phyloP scores from a whole-genome alignment of 2,888 invertebrate species.

The Hyposoter dolosus region DNA sequence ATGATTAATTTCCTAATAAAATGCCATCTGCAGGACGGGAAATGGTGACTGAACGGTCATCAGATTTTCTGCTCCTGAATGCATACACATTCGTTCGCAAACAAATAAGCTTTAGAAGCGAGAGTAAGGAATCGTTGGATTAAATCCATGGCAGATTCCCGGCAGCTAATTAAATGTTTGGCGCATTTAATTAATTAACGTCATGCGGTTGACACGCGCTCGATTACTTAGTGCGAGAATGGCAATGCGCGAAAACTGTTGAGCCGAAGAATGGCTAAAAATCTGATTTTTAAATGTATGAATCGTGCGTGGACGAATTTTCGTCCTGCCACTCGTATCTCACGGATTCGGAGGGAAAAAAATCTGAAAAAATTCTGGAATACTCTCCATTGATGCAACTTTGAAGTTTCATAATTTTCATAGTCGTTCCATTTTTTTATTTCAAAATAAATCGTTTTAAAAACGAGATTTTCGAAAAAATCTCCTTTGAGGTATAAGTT shows the following conservation, averaged over 20 bases:
- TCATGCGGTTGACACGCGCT: not conserved
- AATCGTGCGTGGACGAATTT: not conserved
- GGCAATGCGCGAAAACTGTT: not conserved
- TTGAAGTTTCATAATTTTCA: no score
- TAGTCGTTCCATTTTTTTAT: no score
- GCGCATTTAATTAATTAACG: conserved; percentile 5
- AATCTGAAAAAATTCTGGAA: no score
- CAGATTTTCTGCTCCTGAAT: not conserved
- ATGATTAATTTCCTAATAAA: not conserved
- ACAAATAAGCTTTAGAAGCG: not conserved
- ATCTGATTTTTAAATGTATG: not conserved
- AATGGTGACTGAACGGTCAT: not conserved
- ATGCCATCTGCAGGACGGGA: not conserved
- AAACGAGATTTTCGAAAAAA: no score
- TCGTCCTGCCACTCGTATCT: no score
- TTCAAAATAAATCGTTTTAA: no score
- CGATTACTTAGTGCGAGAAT: not conserved
- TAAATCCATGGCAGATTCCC: not conserved
- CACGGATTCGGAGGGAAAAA: no score
- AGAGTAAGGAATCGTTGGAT: not conserved
- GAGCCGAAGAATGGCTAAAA: not conserved
- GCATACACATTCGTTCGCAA: not conserved
- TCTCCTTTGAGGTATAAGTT: no score
- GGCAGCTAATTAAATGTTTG: not conserved
- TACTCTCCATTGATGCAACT: no score